Base-by-base conservation (phyloP, 2,797 vertebrate genomes). In the Acanthiza pusilla region DNA sequence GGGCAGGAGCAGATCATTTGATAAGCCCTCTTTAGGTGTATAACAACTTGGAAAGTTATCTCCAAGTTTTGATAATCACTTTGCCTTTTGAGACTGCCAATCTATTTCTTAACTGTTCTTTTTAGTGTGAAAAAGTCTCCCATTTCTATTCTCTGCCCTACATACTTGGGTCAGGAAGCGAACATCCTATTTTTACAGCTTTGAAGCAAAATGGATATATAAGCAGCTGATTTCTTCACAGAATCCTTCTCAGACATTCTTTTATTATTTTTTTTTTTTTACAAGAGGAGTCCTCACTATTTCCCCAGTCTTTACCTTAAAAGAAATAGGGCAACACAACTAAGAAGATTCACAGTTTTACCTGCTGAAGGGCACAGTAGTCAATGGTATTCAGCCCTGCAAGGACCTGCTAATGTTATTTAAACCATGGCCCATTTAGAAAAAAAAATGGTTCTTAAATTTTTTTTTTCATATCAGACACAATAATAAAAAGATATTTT, bases 121-220 rank as follows among this genome's bases (percentile, higher is more conserved):
- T 96, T 86, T 54, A 93, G 63, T 91, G 80, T 71, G 94, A 91
- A 96, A 96, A 97, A 96, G 67, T 90, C 91, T 97, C 80, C 85
- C 66, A 74, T 87, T 96, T 91, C 89, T 93, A 32, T 97, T 90
- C 95, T 91, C 71, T 97, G 96, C 51, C 94, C 96, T 96, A 93
- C 85, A 95, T 97, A 97, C 89, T 93, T 95, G 76, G 94, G 95
- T 97, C 95, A 97, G 94, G 84, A 95, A 95, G 94, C 0, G 95
- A 96, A 96, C 83, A 95, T 91, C 92, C 96, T 97, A 96, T 96
- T 96, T 96, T 96, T 96, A 90, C 60, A 91, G 71, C 96, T 97
- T 96, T 96, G 95, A 97, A 97, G 89, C 34, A 77, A 95, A 91
- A 94, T 90, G 91, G 77, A 51, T 93, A 70, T 95, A 92, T 86